Percentiles rank a stretch among this genome's conserved stretches.
phyloP scores from a whole-genome alignment of 1,140 invertebrate genomes.

The Brachionus rotundiformis region DNA sequence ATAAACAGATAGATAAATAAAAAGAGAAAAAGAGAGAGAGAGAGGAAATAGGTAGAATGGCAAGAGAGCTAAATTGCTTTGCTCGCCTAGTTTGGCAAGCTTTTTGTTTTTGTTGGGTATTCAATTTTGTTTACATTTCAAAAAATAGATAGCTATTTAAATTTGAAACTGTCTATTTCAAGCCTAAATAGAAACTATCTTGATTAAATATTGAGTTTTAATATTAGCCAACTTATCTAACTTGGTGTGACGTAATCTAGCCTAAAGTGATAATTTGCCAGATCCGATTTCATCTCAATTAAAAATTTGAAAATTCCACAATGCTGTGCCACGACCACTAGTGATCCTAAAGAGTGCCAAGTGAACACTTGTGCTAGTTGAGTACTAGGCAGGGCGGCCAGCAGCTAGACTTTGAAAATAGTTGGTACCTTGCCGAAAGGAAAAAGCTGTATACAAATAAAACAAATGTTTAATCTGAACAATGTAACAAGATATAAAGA shows the following conservation, averaged over 20 bases:
- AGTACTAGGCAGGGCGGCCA: conserved; percentile 4
- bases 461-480: conserved; percentile 20
- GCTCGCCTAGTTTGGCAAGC: neutral
- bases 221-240: neutral
- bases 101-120: neutral
- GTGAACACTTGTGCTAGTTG: too few relatives aligned
- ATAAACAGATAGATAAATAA: neutral
- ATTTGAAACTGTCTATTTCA: conserved; percentile 40
- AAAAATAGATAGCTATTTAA: neutral
- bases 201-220: neutral
- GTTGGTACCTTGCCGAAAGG: neutral
- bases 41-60: neutral
- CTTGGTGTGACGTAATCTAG: neutral
- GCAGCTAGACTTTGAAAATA: conserved; percentile 6
- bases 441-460: conserved; percentile 42
- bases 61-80: neutral
- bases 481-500: conserved; percentile 3
- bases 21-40: neutral
- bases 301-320: neutral
- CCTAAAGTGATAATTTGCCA: neutral
- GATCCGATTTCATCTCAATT: neutral
- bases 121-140: conserved; percentile 18
- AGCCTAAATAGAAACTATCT: neutral
- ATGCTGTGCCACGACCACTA: too few relatives aligned
- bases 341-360: too few relatives aligned